Evolutionary conservation across 1,140 invertebrate genomes (phyloP), one percentile per base, ranked within the genome.

Genomic region (Myzus persicae): DNA sequence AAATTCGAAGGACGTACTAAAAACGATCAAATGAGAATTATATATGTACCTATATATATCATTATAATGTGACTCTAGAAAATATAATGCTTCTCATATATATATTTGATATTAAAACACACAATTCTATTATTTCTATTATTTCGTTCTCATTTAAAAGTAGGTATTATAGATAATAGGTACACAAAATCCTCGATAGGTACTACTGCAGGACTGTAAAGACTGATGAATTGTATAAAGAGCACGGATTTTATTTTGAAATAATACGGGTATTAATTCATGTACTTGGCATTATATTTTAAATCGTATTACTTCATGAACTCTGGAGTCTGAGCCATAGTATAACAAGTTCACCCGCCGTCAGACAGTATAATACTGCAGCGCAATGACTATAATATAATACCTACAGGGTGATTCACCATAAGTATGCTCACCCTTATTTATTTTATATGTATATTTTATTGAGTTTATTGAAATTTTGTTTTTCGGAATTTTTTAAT

Each of bases 261-360:
- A 82, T 82, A 82, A 82, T 76, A 76, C 14, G 31, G 31, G 59
- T 76, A 51, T 51, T 76, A 31, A 67, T 67, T 67, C 59, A 4
- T 67, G 26, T 31, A n/a, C n/a, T 76, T 76, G n/a, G 59, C 36
- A 76, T n/a, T 76, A 76, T n/a, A n/a, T 76, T 76, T 76, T 76
- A n/a, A 76, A 76, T 76, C 59, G 59, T 76, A 76, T 76, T 76
- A n/a, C 31, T 76, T 76, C 59, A n/a, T n/a, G n/a, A 76, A n/a
- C n/a, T n/a, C 59, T 4, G 20, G 14, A 2, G n/a, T 76, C 59
- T 76, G n/a, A 76, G 59, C 4, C 18, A n/a, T n/a, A n/a, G 4
- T n/a, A 76, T n/a, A 76, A n/a, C 31, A 36, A 76, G 59, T 76
- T 6, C n/a, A n/a, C 31, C 14, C 31, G 31, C 14, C 31, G 31